These are phyloP conservation scores for Ophion ellenae DNA, from an alignment of 2,888 invertebrate species.

Conservation along the genomic window DNA sequence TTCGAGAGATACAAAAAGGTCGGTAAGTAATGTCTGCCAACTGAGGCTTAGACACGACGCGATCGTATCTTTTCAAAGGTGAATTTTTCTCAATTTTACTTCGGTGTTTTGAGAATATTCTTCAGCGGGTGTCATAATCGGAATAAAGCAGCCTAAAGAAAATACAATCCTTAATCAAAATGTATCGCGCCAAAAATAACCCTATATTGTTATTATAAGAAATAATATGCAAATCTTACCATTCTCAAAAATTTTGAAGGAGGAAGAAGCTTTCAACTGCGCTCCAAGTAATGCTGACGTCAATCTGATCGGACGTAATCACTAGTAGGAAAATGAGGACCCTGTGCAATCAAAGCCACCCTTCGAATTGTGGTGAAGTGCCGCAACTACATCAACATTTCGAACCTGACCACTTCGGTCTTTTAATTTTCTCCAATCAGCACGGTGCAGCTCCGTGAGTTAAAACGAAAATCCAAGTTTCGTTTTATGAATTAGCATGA, in stretches of 20 bases:
- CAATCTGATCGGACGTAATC: conserved; percentile 6
- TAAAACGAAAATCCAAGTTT: no score
- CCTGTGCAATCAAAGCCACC: no score
- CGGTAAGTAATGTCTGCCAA: background rate
- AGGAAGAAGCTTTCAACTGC: background rate
- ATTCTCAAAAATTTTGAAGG: background rate
- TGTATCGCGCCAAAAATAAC: background rate
- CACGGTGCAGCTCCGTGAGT: no score
- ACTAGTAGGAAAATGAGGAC: background rate
- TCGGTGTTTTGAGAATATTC: background rate
- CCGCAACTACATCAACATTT: no score
- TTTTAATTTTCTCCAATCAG: no score
- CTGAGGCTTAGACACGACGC: no score
- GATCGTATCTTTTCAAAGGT: background rate
- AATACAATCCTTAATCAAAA: background rate
- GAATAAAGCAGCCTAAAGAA: background rate
- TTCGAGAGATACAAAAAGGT: background rate
- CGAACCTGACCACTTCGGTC: no score
- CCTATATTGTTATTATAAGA: background rate
- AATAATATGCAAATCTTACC: background rate
- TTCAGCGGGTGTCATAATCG: background rate
- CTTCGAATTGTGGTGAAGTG: no score
- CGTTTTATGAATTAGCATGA: background rate
- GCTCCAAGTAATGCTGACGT: background rate
- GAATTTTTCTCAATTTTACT: background rate